These are phyloP conservation scores for Cryptocephalus moraei DNA, from an alignment of 2,888 invertebrate species.

Conservation along the genomic window DNA sequence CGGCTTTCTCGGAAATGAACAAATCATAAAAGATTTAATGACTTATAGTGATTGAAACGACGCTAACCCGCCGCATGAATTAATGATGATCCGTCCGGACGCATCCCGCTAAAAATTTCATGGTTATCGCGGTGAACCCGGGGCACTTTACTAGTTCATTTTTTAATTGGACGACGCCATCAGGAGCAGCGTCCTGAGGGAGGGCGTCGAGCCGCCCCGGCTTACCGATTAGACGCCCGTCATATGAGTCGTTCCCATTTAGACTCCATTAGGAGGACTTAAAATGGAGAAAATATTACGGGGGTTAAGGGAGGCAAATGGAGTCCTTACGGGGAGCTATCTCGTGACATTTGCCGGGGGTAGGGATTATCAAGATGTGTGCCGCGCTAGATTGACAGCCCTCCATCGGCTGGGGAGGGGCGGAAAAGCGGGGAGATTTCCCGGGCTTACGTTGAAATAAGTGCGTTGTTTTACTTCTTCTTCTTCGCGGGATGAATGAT, in stretches of 20 bases:
- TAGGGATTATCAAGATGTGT: slow-evolving; percentile 28
- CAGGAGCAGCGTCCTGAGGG: slow-evolving; percentile 5
- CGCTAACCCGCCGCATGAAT: no score
- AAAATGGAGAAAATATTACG: slow-evolving; percentile 30
- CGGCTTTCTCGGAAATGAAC: no score
- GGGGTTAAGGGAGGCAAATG: slow-evolving; percentile 11
- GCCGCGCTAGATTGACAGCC: slow-evolving; percentile 11
- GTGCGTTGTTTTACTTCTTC: no score
- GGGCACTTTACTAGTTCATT: slow-evolving; percentile 30
- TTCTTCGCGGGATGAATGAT: no score
- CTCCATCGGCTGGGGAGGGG: no score
- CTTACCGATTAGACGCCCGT: slow-evolving; percentile 23
- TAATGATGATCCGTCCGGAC: no score
- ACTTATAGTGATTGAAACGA: no score
- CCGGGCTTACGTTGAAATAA: no score
- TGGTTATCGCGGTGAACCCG: no score
- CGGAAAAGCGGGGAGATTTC: no score
- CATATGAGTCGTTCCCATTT: slow-evolving; percentile 32
- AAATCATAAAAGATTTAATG: no score
- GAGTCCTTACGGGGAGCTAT: slow-evolving; percentile 26
- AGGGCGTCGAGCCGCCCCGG: slow-evolving; percentile 1
- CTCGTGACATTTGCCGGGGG: slow-evolving; percentile 31
- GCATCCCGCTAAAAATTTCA: no score
- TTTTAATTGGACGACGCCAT: slow-evolving; percentile 31
- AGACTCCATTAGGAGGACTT: slow-evolving; percentile 35